Base-by-base conservation (phyloP, 1,140 invertebrate species). In the Colletes latitarsis region DNA sequence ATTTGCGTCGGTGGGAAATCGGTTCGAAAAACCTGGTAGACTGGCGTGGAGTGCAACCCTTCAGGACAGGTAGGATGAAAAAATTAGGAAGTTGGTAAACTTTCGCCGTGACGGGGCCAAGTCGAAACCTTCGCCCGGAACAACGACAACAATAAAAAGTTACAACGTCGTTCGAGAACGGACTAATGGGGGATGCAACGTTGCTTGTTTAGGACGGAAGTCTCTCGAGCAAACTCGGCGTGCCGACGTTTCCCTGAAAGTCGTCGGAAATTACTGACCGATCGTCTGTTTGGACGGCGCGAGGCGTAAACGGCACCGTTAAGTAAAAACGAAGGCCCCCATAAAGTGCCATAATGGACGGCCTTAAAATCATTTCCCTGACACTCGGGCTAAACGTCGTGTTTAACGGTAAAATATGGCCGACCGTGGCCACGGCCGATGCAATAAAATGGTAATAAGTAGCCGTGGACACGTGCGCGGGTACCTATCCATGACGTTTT, bases 171-270 rank as follows among this genome's bases (percentile, higher is more conserved):
- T 4, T 64, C 15, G 21, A 46, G 69, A 0, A 12, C 49, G 39
- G 43, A 64, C 43, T 53, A 74, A 72, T 57, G 19, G 57, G 43
- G 21, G 10, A 49, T 12, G 49, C 2, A 49, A 21, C n/a, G 49
- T 66, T 86, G 84, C 84, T 86, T 86, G 70, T 68, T 86, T 86
- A 86, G 80, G 84, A 67, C 71, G 19, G 43, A 60, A 39, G 49
- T 73, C 67, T n/a, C 21, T n/a, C 57, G 15, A 49, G 49, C 49
- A 49, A 49, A 49, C 49, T 49, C 49, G 8, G 9, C 10, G 30
- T 49, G 10, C 39, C 75, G 30, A 30, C 30, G 30, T 57, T 69
- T 82, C 77, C 67, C 72, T 71, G 52, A 49, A 49, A 82, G 58
- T 70, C 67, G 72, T 70, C 53, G 58, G 17, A 57, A 66, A 57